Evolutionary conservation across 2,113 vertebrate genomes (phyloP), one percentile per base, ranked within the genome.

Genomic region (Loxodonta africana): DNA sequence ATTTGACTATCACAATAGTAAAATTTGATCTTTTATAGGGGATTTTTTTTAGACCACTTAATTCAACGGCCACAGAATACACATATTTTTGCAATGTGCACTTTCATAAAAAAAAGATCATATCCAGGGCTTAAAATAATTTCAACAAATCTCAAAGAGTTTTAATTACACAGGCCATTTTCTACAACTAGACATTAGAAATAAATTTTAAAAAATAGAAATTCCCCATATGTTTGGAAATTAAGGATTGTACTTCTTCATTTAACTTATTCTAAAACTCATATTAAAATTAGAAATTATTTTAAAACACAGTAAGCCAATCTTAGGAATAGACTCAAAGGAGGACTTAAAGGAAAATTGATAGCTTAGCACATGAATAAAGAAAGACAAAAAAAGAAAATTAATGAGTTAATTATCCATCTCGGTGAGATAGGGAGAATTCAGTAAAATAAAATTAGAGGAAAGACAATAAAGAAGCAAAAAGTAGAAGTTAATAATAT

Each of bases 61-160:
- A 18, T 53, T 63, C 28, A 25, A 17, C 28, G 67, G 37, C 2
- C 6, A 57, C 23, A 82, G 44, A 65, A 44, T 53, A 5, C 18
- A 5, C 18, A 17, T n/a, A 73, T 4, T 74, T 74, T 65, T 28
- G 33, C 7, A 78, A 33, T 25, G 11, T 14, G 17, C 4, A 30
- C 21, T 76, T 46, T 46, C 76, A 60, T 81, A 57, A 87, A 86
- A 88, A 88, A 46, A 3, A 57, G 21, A 65, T 18, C 10, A 25
- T 28, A 63, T 81, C 33, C 33, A 74, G 7, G 44, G 21, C n/a
- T 83, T 57, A 92, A 46, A 82, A 82, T 53, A 83, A n/a, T 18
- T 57, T 67, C n/a, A 77, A 77, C n/a, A 77, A 90, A 90, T 90
- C 77, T 84, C 71, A 71, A 85, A 90, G 63, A 71, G 71, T 63